Evolutionary conservation across 1,140 invertebrate genomes (phyloP), one percentile per base, ranked within the genome.

Genomic region (Holotrichia oblita): DNA sequence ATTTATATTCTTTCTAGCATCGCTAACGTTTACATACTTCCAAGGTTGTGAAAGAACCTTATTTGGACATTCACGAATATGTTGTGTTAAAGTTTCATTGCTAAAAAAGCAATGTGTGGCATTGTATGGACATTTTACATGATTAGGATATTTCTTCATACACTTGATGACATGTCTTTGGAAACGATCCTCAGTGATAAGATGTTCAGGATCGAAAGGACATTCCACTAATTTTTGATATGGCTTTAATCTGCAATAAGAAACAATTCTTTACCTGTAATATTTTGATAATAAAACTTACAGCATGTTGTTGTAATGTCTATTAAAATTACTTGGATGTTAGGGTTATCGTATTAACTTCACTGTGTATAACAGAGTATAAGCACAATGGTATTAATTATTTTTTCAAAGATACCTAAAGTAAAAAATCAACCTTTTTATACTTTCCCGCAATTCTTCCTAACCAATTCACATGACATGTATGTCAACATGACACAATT

Each of bases 121-220:
- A 74, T 84, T 82, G 64, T 82, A 82, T 0, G 80, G 80, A 59
- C 82, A 83, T 2, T 76, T 74, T 17, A 79, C 73, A 73, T 78
- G 79, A 42, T 79, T 75, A 0, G 82, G 82, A 72, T 84, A 83
- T 40, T 84, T 83, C 6, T 79, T 79, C 81, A 80, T 81, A 40
- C 83, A 83, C 9, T 69, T 78, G 22, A 84, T 79, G 8, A 84
- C 80, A 73, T 84, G 83, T 12, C 77, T 55, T 78, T 84, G 82
- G 12, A 84, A 48, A 40, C 72, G 73, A 59, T 41, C 44, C 40
- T 81, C 74, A 6, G 75, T 10, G 75, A 84, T 78, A 10, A 81
- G 61, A 73, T 84, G 83, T 14, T 73, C 40, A 7, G 77, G 34
- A 77, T 83, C 83, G 34, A 83, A 83, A 22, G 83, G 83, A 24